A percentile compares a stretch with the other conserved stretches of the same genome.
Conservation (phyloP, 64 coral and sea anemone species). For the Stylophora pistillata region DNA sequence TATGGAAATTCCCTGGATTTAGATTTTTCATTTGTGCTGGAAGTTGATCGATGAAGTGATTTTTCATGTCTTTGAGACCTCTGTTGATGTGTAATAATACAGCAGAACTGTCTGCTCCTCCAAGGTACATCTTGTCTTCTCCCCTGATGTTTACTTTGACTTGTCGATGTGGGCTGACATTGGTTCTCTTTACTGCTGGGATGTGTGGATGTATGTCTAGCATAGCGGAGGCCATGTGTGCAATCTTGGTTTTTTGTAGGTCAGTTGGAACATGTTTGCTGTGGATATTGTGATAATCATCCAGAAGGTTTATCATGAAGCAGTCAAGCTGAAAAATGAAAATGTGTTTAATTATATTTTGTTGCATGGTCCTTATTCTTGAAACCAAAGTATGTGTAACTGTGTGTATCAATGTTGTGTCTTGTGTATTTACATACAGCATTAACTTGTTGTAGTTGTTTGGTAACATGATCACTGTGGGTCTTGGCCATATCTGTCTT, state of each 20-base stretch:
- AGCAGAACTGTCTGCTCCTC: slow-evolving; percentile 7
- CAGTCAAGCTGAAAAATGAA: slow-evolving; percentile 49
- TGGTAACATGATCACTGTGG: slow-evolving; percentile 7
- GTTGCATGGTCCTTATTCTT: background rate
- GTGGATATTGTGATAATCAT: slow-evolving; percentile 62
- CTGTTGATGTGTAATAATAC: background rate
- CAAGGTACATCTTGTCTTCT: slow-evolving; percentile 12
- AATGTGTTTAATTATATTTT: background rate
- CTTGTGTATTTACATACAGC: background rate
- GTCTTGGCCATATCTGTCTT: slow-evolving; percentile 33
- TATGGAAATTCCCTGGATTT: background rate
- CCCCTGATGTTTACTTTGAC: slow-evolving; percentile 1
- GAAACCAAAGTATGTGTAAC: background rate
- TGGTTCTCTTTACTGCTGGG: background rate
- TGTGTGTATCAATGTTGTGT: slow-evolving; percentile 1
- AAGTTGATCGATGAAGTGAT: background rate
- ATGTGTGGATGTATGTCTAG: slow-evolving; percentile 18
- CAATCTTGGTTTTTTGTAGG: slow-evolving; percentile 40
- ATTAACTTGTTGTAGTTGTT: slow-evolving; percentile 42
- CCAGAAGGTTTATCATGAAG: slow-evolving; percentile 40
- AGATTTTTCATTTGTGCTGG: background rate
- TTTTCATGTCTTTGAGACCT: background rate
- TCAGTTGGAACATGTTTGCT: slow-evolving; percentile 41
- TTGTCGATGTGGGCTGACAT: background rate
- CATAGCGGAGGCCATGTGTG: slow-evolving; percentile 65